These are phyloP conservation scores for Halcyon smyrnensis DNA, from an alignment of 2,797 vertebrate species.

Conservation along the genomic window DNA sequence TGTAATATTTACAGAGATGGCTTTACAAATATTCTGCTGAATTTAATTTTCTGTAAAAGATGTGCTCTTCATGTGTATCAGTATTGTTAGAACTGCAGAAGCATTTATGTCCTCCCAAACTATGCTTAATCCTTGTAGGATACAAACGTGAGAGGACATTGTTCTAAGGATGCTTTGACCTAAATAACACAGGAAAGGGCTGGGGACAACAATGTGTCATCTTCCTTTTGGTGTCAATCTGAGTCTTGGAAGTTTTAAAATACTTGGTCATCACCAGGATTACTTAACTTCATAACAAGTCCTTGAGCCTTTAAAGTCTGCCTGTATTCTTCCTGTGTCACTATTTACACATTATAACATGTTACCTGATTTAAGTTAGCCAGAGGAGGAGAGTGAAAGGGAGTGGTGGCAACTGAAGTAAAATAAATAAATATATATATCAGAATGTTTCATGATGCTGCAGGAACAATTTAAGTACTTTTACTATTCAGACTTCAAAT, in stretches of 20 bases:
- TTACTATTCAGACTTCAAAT: not conserved
- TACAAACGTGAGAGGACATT: not conserved
- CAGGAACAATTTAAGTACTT: not conserved
- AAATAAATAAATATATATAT: not conserved
- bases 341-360: not conserved
- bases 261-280: not conserved
- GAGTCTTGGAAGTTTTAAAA: not conserved
- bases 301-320: not conserved
- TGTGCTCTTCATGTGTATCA: not conserved
- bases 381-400: rapidly evolving
- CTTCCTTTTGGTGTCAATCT: not conserved
- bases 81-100: not conserved
- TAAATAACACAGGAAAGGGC: not conserved
- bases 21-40: not conserved
- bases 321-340: not conserved
- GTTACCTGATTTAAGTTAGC: not conserved
- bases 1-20: not conserved
- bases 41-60: not conserved
- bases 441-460: not conserved
- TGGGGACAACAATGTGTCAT: not conserved
- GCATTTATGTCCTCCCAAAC: not conserved
- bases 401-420: not conserved
- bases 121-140: not conserved
- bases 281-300: not conserved
- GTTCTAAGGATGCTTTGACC: not conserved